phyloP scores from a whole-genome alignment of 1,140 invertebrate species.

The Plodia interpunctella region DNA sequence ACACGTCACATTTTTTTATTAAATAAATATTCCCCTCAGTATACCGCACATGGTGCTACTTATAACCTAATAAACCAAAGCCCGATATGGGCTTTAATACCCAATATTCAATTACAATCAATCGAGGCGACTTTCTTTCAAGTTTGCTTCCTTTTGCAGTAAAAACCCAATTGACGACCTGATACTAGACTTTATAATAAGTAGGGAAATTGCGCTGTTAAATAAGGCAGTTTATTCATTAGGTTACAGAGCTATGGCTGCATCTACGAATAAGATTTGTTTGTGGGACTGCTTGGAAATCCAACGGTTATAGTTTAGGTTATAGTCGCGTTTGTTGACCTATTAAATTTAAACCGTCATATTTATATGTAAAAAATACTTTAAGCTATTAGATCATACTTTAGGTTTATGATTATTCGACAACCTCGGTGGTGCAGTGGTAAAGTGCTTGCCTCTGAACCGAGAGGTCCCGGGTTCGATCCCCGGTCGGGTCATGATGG shows the following conservation, averaged over 20 bases:
- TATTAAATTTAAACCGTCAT: not conserved
- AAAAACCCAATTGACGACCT: not conserved
- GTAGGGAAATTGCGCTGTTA: not conserved
- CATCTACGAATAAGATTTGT: too few species aligned
- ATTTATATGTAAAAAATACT: too few species aligned
- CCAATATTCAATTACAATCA: not conserved
- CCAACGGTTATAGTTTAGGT: too few species aligned
- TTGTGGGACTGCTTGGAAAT: not conserved
- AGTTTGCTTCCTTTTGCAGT: constrained; percentile 2
- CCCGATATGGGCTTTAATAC: not conserved
- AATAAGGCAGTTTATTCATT: constrained; percentile 6
- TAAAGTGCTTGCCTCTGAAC: too few species aligned
- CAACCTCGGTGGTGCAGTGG: too few species aligned
- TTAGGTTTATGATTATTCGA: too few species aligned
- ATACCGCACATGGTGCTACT: not conserved
- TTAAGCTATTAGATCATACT: too few species aligned
- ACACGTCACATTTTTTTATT: too few species aligned
- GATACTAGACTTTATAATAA: constrained; percentile 1
- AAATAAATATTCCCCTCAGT: too few species aligned
- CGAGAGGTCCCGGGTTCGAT: too few species aligned
- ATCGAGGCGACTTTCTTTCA: constrained; percentile 2
- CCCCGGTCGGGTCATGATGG: too few species aligned
- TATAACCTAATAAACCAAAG: not conserved
- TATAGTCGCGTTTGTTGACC: not conserved
- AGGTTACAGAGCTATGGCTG: not conserved